Evolutionary conservation across 2,113 vertebrate species (phyloP).

Genomic region (Capreolus pygargus): DNA sequence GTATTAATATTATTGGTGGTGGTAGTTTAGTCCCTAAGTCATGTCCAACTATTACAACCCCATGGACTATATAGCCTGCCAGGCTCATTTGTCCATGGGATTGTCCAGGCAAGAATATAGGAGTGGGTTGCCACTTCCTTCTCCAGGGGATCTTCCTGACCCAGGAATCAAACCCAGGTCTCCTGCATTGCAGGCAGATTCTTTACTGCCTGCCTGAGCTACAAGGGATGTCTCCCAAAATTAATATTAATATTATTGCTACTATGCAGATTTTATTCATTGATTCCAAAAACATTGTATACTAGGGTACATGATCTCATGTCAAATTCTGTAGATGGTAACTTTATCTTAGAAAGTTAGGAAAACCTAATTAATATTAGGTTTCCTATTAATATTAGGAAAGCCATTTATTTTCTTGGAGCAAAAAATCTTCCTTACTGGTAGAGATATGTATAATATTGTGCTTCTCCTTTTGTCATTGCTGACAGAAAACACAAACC

Average conservation of each 20-base stretch:
- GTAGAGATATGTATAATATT: neutral
- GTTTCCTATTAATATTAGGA: neutral
- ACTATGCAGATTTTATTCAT: neutral
- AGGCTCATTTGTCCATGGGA: neutral
- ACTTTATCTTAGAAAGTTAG: neutral
- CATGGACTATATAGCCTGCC: neutral
- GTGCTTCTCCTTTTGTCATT: neutral
- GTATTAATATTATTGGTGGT: neutral
- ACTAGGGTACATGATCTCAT: neutral
- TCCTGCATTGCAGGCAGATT: neutral
- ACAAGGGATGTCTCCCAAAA: neutral
- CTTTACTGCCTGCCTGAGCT: neutral
- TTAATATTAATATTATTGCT: neutral
- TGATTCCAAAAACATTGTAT: neutral
- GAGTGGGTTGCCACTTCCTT: neutral
- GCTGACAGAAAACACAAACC: neutral
- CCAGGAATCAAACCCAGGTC: rapidly evolving
- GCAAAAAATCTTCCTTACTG: neutral
- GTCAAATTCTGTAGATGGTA: neutral
- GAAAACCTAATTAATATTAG: neutral
- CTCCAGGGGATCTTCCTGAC: neutral
- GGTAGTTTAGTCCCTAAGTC: neutral
- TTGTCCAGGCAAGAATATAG: neutral
- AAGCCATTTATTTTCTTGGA: neutral
- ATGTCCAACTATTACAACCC: rapidly evolving